Percentiles rank a stretch among this genome's conserved stretches.
Evolutionary conservation across 1,140 invertebrate genomes (phyloP).

Genomic region (Grapholita molesta): DNA sequence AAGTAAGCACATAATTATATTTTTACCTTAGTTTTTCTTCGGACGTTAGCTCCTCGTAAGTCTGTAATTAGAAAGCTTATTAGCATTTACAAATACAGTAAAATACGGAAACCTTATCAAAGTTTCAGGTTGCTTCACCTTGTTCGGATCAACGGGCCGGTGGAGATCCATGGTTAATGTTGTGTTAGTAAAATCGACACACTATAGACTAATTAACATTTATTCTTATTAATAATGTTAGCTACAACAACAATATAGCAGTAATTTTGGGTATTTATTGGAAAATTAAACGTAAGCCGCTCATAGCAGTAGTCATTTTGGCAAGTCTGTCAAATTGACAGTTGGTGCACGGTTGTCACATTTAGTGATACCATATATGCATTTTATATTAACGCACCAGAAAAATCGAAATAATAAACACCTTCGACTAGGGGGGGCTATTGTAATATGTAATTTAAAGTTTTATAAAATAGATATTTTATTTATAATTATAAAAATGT

Average conservation of each 20-base stretch:
- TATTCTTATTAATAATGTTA: conserved; percentile 5
- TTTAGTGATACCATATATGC: background rate
- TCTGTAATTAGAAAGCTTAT: conserved; percentile 77
- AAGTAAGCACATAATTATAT: conserved; percentile 20
- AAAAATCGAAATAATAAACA: too few relatives aligned
- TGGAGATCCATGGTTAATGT: conserved; percentile 76
- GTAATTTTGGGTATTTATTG: background rate
- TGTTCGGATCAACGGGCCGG: conserved; percentile 81
- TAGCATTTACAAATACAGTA: conserved; percentile 13
- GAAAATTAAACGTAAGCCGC: conserved; percentile 14
- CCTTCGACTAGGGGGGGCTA: too few relatives aligned
- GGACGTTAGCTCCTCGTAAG: conserved; percentile 82
- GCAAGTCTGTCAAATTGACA: conserved; percentile 7
- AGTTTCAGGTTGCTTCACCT: conserved; percentile 66
- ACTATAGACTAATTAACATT: conserved; percentile 4
- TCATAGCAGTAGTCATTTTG: conserved; percentile 4
- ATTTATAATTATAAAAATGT: too few relatives aligned
- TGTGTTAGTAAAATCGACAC: background rate
- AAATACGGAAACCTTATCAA: conserved; percentile 18
- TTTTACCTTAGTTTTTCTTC: conserved; percentile 84
- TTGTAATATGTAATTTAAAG: too few relatives aligned
- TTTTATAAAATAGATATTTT: too few relatives aligned
- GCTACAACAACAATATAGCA: background rate
- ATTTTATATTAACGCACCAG: too few relatives aligned
- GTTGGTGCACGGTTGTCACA: background rate